phyloP scores from a whole-genome alignment of 2,113 vertebrate genomes.

The Cyanoramphus novaezelandiae region DNA sequence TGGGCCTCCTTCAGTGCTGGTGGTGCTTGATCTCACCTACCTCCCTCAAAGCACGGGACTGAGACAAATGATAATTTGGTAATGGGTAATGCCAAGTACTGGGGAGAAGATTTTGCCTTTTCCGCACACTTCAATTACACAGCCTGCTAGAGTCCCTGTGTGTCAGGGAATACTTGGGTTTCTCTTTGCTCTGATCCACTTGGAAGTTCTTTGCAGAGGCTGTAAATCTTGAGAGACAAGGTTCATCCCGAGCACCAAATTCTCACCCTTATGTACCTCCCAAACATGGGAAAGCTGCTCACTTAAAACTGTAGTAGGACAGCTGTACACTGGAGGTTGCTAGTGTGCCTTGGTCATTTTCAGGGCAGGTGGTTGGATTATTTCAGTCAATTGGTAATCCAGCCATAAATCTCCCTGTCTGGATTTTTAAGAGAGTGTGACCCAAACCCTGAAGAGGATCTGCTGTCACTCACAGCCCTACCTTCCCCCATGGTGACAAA shows the following conservation, averaged over 20 bases:
- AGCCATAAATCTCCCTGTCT: not conserved
- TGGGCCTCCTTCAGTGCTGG: not conserved
- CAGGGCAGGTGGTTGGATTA: not conserved
- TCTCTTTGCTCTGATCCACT: not conserved
- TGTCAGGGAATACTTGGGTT: not conserved
- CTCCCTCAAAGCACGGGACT: not conserved
- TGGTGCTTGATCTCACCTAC: not conserved
- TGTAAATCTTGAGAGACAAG: not conserved
- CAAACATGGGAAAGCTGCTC: not conserved
- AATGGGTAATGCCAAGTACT: not conserved
- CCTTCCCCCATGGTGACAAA: not conserved
- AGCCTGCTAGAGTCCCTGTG: not conserved
- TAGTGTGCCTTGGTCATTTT: not conserved
- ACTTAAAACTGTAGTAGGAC: not conserved
- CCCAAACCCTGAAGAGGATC: not conserved
- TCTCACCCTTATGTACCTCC: accelerated
- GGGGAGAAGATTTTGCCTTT: not conserved
- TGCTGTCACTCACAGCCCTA: not conserved
- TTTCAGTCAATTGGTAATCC: not conserved
- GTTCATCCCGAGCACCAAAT: not conserved
- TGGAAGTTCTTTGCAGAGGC: not conserved
- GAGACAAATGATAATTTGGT: not conserved
- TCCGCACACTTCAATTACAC: not conserved
- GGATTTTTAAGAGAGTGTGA: slow-evolving; percentile 24
- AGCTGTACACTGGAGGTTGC: not conserved